phyloP scores from a whole-genome alignment of 2,113 vertebrate genomes.

The Lethenteron reissneri region DNA sequence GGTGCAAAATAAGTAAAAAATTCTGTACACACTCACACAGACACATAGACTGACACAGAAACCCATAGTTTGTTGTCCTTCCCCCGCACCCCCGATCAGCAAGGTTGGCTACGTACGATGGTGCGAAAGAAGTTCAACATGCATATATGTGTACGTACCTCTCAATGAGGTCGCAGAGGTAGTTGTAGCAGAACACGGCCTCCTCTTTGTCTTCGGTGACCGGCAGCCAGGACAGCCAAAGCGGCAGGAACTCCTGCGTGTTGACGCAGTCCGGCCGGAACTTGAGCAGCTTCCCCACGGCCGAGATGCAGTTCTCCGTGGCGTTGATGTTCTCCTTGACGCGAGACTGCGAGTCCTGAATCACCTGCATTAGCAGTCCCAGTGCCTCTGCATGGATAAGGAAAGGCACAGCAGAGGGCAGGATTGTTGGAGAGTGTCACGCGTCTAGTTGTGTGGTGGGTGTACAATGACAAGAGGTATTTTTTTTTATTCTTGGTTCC shows the following conservation, averaged over 20 bases:
- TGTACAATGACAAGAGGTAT: too few species aligned
- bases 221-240: constrained; percentile 93
- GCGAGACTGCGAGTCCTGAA: constrained; percentile 65
- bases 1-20: too few species aligned
- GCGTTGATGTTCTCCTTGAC: constrained; percentile 87
- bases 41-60: too few species aligned
- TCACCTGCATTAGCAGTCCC: constrained; percentile 64
- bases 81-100: too few species aligned
- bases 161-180: constrained; percentile 86
- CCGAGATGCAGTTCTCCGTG: constrained; percentile 96
- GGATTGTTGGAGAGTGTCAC: too few species aligned
- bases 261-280: constrained; percentile 74
- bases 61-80: too few species aligned
- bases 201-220: constrained; percentile 96
- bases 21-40: too few species aligned
- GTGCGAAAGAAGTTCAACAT: not conserved
- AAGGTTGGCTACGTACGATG: too few species aligned
- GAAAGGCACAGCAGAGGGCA: constrained; percentile 5
- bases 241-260: constrained; percentile 66
- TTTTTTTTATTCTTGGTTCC: too few species aligned
- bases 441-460: too few species aligned
- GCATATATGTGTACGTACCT: constrained; percentile 27
- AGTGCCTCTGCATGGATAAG: constrained; percentile 45
- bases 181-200: constrained; percentile 78
- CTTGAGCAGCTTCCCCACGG: constrained; percentile 85